Evolutionary conservation across 2,797 vertebrate genomes (phyloP).

Genomic region (Silurus lanzhouensis): DNA sequence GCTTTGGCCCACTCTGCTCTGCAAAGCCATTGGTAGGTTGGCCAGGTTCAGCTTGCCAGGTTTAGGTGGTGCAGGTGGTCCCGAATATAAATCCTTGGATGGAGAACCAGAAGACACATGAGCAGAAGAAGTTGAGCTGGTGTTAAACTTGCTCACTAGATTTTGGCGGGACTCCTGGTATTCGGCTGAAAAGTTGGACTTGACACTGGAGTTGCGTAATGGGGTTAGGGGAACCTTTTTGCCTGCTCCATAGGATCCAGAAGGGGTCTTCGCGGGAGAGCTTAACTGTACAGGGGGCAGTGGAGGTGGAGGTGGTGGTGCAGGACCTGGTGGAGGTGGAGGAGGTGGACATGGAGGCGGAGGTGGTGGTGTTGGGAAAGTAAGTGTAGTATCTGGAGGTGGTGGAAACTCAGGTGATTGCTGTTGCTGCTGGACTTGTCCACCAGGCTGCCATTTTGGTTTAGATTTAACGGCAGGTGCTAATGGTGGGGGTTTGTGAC

Average conservation of each 20-base stretch:
- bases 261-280: conserved; percentile 77
- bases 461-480: conserved; percentile 92
- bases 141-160: conserved; percentile 87
- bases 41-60: conserved; percentile 90
- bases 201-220: conserved; percentile 89
- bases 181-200: conserved; percentile 75
- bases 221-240: conserved; percentile 91
- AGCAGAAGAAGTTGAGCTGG: conserved; percentile 70
- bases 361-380: conserved; percentile 77
- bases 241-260: conserved; percentile 73
- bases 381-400: conserved; percentile 81
- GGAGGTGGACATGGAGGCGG: conserved; percentile 66
- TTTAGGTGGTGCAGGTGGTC: conserved; percentile 86
- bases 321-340: conserved; percentile 57
- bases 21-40: conserved; percentile 81
- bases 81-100: conserved; percentile 73
- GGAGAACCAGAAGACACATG: conserved; percentile 75
- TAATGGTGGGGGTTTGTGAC: conserved; percentile 79
- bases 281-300: conserved; percentile 71
- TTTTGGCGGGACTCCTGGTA: conserved; percentile 85
- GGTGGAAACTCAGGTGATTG: conserved; percentile 86
- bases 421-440: conserved; percentile 67
- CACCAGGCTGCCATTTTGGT: conserved; percentile 89
- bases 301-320: conserved; percentile 65
- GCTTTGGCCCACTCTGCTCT: conserved; percentile 76